These are phyloP conservation scores for Chloroclystis v-ata DNA, from an alignment of 2,888 invertebrate species.

Conservation along the genomic window DNA sequence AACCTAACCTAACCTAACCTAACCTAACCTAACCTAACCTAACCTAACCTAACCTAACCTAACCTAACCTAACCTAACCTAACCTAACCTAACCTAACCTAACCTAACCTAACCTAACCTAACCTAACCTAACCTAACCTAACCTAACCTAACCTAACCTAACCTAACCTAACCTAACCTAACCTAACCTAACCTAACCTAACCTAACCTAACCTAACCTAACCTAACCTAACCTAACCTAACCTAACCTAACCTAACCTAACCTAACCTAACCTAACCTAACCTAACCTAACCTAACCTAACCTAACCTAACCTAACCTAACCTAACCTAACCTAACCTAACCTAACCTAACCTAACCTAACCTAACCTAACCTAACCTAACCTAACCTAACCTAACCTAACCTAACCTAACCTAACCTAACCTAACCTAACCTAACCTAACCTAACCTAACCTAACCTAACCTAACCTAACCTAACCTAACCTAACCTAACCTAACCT, in stretches of 20 bases:
- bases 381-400: conserved; percentile 18
- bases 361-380: conserved; percentile 27
- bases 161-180: conserved; percentile 11
- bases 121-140: not conserved
- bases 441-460: too few relatives aligned
- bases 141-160: too few relatives aligned
- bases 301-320: conserved; percentile 25
- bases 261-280: conserved; percentile 21
- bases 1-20: conserved; percentile 27
- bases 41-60: conserved; percentile 18
- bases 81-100: too few relatives aligned
- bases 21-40: conserved; percentile 27
- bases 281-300: conserved; percentile 24
- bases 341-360: conserved; percentile 27
- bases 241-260: conserved; percentile 24
- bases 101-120: too few relatives aligned
- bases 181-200: conserved; percentile 28
- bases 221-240: conserved; percentile 26
- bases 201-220: conserved; percentile 29
- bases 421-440: too few relatives aligned
- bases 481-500: too few relatives aligned
- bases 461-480: not conserved
- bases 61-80: conserved; percentile 19
- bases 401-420: conserved; percentile 19
- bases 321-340: conserved; percentile 27